These are phyloP conservation scores for Corythucha ciliata DNA, from an alignment of 2,888 invertebrate genomes.

Conservation along the genomic window DNA sequence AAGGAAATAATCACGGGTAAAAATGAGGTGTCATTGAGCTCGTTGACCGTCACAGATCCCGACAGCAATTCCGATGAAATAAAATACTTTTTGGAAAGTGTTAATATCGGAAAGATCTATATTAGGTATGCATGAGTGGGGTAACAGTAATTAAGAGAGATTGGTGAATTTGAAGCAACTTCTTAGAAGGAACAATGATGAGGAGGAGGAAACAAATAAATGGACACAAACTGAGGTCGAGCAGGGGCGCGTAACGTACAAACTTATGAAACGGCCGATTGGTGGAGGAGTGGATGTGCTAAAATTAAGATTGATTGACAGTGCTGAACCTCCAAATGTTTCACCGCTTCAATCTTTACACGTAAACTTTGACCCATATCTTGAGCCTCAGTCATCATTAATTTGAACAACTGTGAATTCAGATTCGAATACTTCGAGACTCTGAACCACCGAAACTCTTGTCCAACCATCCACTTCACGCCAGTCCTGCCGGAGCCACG, in stretches of 20 bases:
- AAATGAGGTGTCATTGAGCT: slow-evolving; percentile 5
- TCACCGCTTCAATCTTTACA: slow-evolving; percentile 17
- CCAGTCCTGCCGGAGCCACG: slow-evolving; percentile 3
- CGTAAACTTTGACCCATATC: neutral
- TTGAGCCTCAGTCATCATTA: neutral
- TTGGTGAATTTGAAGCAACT: no score
- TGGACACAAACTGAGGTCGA: slow-evolving; percentile 20
- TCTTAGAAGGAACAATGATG: no score
- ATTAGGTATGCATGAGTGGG: slow-evolving; percentile 15
- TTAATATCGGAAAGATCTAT: slow-evolving; percentile 13
- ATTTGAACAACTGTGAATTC: neutral
- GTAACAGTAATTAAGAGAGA: no score
- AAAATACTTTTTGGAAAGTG: neutral
- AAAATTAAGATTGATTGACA: slow-evolving; percentile 8
- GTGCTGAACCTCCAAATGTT: slow-evolving; percentile 19
- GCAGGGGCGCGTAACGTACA: slow-evolving; percentile 14
- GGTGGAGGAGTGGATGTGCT: slow-evolving; percentile 17
- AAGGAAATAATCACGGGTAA: slow-evolving; percentile 12
- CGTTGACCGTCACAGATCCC: slow-evolving; percentile 8
- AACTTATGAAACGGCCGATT: slow-evolving; percentile 6
- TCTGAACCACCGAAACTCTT: slow-evolving; percentile 9
- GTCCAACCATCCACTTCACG: slow-evolving; percentile 11
- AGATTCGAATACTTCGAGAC: slow-evolving; percentile 18
- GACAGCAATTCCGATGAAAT: slow-evolving; percentile 19
- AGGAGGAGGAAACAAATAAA: slow-evolving; percentile 6